Percentiles rank a stretch among this genome's conserved stretches.
phyloP scores from a whole-genome alignment of 2,888 invertebrate species.

The Orthonychiurus folsomi region DNA sequence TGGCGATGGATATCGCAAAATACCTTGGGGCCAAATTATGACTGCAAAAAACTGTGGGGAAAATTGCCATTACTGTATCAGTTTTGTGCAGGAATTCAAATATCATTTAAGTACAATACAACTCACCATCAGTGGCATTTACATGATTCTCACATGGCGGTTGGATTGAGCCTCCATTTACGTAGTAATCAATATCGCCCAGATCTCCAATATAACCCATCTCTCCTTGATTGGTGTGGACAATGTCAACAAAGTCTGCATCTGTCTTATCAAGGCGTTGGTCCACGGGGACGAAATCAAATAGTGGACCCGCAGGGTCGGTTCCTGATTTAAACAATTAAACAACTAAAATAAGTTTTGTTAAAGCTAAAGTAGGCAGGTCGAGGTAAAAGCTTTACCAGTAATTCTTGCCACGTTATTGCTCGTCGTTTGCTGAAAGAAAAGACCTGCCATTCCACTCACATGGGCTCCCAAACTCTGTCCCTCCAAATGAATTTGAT shows the following conservation, averaged over 20 bases:
- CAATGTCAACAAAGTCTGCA: slow-evolving; percentile 2
- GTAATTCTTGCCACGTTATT: too few species aligned
- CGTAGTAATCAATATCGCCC: not conserved
- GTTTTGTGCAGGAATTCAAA: too few species aligned
- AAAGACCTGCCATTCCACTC: not conserved
- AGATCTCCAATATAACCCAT: not conserved
- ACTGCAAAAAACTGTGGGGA: slow-evolving; percentile 4
- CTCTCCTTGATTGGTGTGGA: slow-evolving; percentile 7
- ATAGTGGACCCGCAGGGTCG: not conserved
- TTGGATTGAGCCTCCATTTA: not conserved
- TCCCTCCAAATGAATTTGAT: slow-evolving; percentile 9
- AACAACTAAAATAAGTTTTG: too few species aligned
- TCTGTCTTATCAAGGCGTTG: not conserved
- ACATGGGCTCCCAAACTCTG: too few species aligned
- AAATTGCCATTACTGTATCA: too few species aligned
- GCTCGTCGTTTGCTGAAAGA: not conserved
- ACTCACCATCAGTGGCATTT: not conserved
- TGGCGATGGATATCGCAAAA: not conserved
- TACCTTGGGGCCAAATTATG: slow-evolving; percentile 1
- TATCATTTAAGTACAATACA: too few species aligned
- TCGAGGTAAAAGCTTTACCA: too few species aligned
- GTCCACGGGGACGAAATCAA: not conserved
- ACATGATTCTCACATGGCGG: not conserved
- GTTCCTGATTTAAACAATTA: too few species aligned
- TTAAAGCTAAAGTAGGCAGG: too few species aligned